Evolutionary conservation across 2,113 vertebrate species (phyloP), one percentile per base, ranked within the genome.

Genomic region (Corapipo altera): DNA sequence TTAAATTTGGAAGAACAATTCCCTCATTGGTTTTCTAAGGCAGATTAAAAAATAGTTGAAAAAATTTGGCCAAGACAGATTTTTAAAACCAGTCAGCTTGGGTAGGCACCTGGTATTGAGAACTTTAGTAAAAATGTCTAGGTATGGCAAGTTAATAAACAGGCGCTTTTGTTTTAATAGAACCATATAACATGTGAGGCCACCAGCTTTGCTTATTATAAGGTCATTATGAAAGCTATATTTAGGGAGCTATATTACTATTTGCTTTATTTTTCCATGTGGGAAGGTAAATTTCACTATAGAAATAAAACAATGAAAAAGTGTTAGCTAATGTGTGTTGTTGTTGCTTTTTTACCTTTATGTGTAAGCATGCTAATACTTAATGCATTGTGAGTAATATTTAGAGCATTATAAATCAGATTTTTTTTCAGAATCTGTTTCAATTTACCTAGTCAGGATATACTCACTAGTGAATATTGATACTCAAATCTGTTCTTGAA

Each of bases 201-300:
- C 95, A 95, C 89, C 87, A 91, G 87, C 94, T 94, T 89, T 95
- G 85, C 64, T 94, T 91, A 93, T 90, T 91, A 89, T 92, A 97
- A 97, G 96, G 95, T 96, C 96, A 97, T 97, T 97, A 96, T 96
- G 48, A 28, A 94, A 95, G 96, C 71, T 96, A 92, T 96, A 96
- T 96, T 97, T 94, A 89, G 96, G 96, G 95, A 97, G 62, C 69
- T 91, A 61, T 96, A 96, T 96, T 97, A 96, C 89, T 85, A 78
- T 96, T 95, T 92, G 90, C 82, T 97, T 97, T 97, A 97, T 97
- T 98, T 97, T 85, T 97, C 97, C 97, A 85, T 65, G 76, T 97
- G 94, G 97, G 88, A 55, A 97, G 61, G 93, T 97, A 98, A 97
- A 89, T 92, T 93, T 89, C 72, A 51, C 61, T 71, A 17, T 21